A percentile compares a stretch with the other conserved stretches of the same genome.
Evolutionary conservation across 2,888 invertebrate species (phyloP).

Genomic region (Thera obeliscata): DNA sequence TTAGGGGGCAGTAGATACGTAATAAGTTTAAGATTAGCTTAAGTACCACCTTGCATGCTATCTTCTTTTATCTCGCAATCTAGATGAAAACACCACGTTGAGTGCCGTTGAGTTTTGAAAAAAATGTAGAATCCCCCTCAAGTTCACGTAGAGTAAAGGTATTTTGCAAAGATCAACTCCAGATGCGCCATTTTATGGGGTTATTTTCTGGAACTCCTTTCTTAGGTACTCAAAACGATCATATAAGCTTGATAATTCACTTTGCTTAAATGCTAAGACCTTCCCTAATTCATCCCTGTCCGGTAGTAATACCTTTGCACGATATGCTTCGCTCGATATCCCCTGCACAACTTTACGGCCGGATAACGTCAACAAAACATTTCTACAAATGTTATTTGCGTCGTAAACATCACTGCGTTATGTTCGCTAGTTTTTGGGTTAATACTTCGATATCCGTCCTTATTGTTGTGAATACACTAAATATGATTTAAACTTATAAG

Average conservation of each 20-base stretch:
- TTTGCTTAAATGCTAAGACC: background rate
- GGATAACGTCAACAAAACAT: conserved; percentile 57
- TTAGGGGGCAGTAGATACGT: too few relatives aligned
- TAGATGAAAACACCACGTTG: too few relatives aligned
- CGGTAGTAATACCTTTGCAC: background rate
- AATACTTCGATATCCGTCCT: conserved; percentile 31
- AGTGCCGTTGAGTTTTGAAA: too few relatives aligned
- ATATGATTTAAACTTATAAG: conserved; percentile 21
- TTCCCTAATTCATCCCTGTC: conserved; percentile 23
- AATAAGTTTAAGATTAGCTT: too few relatives aligned
- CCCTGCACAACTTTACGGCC: conserved; percentile 45
- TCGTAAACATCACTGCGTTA: conserved; percentile 29
- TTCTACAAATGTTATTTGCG: conserved; percentile 42
- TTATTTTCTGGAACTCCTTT: background rate
- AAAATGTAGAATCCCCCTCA: too few relatives aligned
- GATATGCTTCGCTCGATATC: conserved; percentile 44
- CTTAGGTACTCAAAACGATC: background rate
- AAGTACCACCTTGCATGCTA: too few relatives aligned
- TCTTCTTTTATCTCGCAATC: too few relatives aligned
- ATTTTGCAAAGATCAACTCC: too few relatives aligned
- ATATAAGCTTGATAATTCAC: background rate
- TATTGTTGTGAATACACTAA: conserved; percentile 26
- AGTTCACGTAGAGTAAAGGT: too few relatives aligned
- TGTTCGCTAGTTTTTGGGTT: conserved; percentile 32
- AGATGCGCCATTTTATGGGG: too few relatives aligned